phyloP scores from a whole-genome alignment of 2,797 vertebrate species.

The Salarias fasciatus region DNA sequence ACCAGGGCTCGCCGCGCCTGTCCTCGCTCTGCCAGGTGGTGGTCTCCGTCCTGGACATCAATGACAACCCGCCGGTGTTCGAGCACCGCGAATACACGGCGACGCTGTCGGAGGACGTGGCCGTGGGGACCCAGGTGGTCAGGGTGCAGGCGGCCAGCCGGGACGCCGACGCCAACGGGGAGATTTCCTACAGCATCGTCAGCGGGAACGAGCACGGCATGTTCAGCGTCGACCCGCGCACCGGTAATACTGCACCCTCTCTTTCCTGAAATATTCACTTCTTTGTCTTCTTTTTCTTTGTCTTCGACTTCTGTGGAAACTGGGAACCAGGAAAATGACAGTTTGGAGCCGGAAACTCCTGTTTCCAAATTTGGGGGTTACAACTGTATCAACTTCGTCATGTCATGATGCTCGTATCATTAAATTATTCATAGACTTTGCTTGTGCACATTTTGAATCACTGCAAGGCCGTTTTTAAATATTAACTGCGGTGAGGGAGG shows the following conservation, averaged over 20 bases:
- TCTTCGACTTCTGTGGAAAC: too few relatives aligned
- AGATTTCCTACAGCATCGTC: constrained; percentile 92
- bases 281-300: too few relatives aligned
- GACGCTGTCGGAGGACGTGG: constrained; percentile 87
- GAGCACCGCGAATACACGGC: constrained; percentile 93
- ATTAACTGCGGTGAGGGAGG: too few relatives aligned
- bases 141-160: constrained; percentile 93
- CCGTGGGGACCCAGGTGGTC: constrained; percentile 88
- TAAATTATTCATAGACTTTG: too few relatives aligned
- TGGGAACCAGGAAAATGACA: too few relatives aligned
- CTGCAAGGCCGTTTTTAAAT: too few relatives aligned
- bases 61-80: constrained; percentile 97
- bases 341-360: too few relatives aligned
- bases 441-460: too few relatives aligned
- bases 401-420: too few relatives aligned
- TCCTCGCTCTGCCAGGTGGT: constrained; percentile 85
- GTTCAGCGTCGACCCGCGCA: constrained; percentile 91
- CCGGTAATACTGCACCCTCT: constrained; percentile 78
- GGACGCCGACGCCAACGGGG: constrained; percentile 89
- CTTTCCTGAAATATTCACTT: too few relatives aligned
- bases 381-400: too few relatives aligned
- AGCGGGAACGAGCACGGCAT: constrained; percentile 94
- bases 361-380: too few relatives aligned
- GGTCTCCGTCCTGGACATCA: constrained; percentile 95
- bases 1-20: constrained; percentile 89